Evolutionary conservation across 2,797 vertebrate genomes (phyloP), one percentile per base, ranked within the genome.

Genomic region (Gymnopithys bicolor): DNA sequence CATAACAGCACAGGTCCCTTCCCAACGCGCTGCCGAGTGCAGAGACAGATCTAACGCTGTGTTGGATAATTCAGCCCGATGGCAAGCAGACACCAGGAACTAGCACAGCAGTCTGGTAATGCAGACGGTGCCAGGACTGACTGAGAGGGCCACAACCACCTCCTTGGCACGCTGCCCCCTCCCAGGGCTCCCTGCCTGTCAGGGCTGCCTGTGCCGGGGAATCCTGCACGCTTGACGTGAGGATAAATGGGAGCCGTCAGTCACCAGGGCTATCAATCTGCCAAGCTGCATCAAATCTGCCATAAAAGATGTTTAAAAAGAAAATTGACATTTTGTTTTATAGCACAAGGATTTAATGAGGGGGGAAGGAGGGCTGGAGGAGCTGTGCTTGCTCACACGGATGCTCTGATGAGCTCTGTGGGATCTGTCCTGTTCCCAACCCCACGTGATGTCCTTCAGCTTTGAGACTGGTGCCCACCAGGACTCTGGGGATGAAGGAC

Each of bases 301-400:
- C 84, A 78, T 85, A 89, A 95, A 95, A 93, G 93, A 91, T 16
- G 19, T 95, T 96, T 94, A 58, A 87, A 93, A 94, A 85, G 96
- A 95, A 97, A 97, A 96, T 64, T 95, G 97, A 91, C 90, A 81
- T 93, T 96, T 88, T 91, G 87, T 62, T 96, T 96, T 95, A 95
- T 83, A 39, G 96, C 2, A 0, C 60, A 10, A 67, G 77, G 71
- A 13, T 93, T 94, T 91, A 95, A 94, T 18, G 2, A 69, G 60
- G 30, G 46, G 51, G 46, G 58, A 86, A 76, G 18, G 78, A 89
- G 85, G 55, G 84, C 66, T 94, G 78, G 63, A 84, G 89, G 85
- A 67, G 3, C 32, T 0, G 2, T 3, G 51, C 35, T 86, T 48
- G 55, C n/a, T 81, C 15, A 3, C 70, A 10, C 0, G 2, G 84